A percentile compares a stretch with the other conserved stretches of the same genome.
Evolutionary conservation across 2,113 vertebrate species (phyloP).

Genomic region (Oncorhynchus gorbuscha): DNA sequence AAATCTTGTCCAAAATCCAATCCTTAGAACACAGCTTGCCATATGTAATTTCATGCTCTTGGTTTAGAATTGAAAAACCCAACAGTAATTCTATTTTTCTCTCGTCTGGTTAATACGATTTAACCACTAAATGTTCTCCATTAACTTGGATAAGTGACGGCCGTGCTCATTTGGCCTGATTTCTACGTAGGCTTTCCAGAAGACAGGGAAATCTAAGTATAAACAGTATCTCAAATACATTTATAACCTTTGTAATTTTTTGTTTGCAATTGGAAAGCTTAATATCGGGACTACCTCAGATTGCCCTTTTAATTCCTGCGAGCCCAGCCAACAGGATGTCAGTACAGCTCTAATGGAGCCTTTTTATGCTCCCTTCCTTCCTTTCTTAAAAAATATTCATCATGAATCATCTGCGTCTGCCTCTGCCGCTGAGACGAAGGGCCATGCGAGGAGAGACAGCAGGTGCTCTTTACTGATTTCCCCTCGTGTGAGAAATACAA

Average conservation of each 20-base stretch:
- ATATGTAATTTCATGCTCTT: too few relatives aligned
- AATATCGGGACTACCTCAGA: background rate
- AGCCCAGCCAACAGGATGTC: background rate
- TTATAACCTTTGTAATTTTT: background rate
- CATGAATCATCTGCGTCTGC: background rate
- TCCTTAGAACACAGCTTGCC: too few relatives aligned
- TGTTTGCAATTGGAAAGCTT: background rate
- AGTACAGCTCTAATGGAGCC: background rate
- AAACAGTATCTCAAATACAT: background rate
- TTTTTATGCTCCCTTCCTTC: background rate
- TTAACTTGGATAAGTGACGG: background rate
- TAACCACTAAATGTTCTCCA: background rate
- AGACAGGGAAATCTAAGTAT: background rate
- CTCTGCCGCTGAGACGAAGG: background rate
- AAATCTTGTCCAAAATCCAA: too few relatives aligned
- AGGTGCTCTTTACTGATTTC: background rate
- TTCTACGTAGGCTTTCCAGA: background rate
- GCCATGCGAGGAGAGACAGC: background rate
- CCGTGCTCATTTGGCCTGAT: background rate
- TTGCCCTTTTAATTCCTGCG: background rate
- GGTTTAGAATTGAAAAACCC: background rate
- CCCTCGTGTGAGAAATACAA: background rate
- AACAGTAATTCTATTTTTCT: background rate
- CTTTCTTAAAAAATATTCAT: background rate
- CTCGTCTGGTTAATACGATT: background rate